Percentiles rank a stretch among this genome's conserved stretches.
Evolutionary conservation across 1,140 invertebrate species (phyloP).

Genomic region (Macrocentrus cingulum): DNA sequence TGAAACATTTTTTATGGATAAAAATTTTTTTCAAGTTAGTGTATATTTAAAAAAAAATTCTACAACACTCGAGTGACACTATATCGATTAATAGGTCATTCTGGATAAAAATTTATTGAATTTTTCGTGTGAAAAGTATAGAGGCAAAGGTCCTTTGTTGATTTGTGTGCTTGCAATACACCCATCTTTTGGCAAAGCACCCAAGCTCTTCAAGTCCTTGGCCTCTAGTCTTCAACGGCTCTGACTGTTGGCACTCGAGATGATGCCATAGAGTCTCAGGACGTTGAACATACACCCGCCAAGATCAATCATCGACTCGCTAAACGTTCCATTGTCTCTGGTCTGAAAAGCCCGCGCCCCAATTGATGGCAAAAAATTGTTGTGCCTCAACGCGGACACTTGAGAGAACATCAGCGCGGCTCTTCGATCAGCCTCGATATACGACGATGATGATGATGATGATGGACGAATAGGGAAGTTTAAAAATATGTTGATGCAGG

Average conservation of each 20-base stretch:
- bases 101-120: too few species aligned
- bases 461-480: constrained; percentile 14
- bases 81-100: too few species aligned
- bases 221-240: constrained; percentile 27
- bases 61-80: too few species aligned
- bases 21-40: too few species aligned
- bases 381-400: too few species aligned
- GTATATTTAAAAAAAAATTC: too few species aligned
- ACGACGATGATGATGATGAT: too few species aligned
- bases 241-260: constrained; percentile 28
- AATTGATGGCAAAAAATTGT: too few species aligned
- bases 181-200: constrained; percentile 21
- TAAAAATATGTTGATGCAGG: constrained; percentile 31
- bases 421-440: too few species aligned
- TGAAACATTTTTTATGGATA: too few species aligned
- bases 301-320: constrained; percentile 45
- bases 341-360: constrained; percentile 32
- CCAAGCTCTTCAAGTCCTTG: constrained; percentile 20
- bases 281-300: constrained; percentile 5
- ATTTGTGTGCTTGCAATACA: background rate
- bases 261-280: constrained; percentile 17
- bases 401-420: too few species aligned
- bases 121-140: too few species aligned
- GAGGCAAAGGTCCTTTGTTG: background rate
- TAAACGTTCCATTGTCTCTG: constrained; percentile 40